Conservation (phyloP, 2,888 invertebrate species). For the Zonitis immaculata region DNA sequence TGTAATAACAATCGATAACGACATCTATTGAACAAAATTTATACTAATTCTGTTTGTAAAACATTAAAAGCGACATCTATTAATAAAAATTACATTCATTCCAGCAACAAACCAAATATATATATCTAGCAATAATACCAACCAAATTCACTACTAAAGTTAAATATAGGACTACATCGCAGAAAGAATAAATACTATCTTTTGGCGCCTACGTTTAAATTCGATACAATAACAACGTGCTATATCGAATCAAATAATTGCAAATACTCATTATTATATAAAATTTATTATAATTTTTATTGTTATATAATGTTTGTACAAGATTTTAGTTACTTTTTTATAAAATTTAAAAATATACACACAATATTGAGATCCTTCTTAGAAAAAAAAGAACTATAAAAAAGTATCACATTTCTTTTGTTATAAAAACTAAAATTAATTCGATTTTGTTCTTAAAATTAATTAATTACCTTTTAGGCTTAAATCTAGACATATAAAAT, state of each 20-base stretch:
- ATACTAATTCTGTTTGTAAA: too few species aligned
- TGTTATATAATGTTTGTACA: not conserved
- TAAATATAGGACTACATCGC: too few species aligned
- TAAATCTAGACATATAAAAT: slow-evolving; percentile 84
- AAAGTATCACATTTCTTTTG: slow-evolving; percentile 32
- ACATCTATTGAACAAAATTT: not conserved
- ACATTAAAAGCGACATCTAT: too few species aligned
- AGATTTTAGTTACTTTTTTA: not conserved
- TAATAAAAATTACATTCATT: too few species aligned
- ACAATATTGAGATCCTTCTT: not conserved
- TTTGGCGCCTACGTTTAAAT: too few species aligned
- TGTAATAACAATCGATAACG: not conserved
- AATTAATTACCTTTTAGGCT: slow-evolving; percentile 50
- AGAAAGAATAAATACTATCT: too few species aligned
- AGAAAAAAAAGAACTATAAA: not conserved
- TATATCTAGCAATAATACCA: not conserved
- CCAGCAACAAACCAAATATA: not conserved
- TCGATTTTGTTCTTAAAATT: not conserved
- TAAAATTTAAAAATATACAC: too few species aligned
- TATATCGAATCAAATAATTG: too few species aligned
- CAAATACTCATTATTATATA: too few species aligned
- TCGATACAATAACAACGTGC: too few species aligned
- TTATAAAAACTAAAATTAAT: slow-evolving; percentile 6
- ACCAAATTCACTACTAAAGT: too few species aligned
- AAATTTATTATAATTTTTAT: too few species aligned